phyloP scores from a whole-genome alignment of 1,140 invertebrate species.

The Ceratoteleas bidentatus region DNA sequence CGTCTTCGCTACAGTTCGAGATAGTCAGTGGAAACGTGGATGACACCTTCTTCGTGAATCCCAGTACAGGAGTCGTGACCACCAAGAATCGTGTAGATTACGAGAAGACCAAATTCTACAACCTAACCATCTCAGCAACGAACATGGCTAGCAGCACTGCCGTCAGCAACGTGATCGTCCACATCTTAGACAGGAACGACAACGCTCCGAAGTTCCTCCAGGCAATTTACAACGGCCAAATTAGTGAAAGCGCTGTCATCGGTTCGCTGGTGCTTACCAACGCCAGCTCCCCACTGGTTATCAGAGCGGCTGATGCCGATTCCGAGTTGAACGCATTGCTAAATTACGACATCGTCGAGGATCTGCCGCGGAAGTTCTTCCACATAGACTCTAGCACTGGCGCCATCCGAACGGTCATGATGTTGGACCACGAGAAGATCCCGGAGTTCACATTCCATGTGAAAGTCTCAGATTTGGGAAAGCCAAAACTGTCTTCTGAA shows the following conservation, averaged over 20 bases:
- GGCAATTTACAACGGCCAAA: slow-evolving; percentile 85
- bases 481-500: slow-evolving; percentile 89
- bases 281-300: slow-evolving; percentile 87
- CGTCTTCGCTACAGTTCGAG: slow-evolving; percentile 90
- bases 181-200: slow-evolving; percentile 92
- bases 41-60: slow-evolving; percentile 90
- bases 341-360: slow-evolving; percentile 92
- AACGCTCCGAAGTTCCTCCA: slow-evolving; percentile 90
- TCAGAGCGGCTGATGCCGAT: slow-evolving; percentile 90
- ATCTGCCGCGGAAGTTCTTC: slow-evolving; percentile 87
- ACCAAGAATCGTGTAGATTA: slow-evolving; percentile 89
- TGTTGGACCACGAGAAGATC: slow-evolving; percentile 91
- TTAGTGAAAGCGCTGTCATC: slow-evolving; percentile 87
- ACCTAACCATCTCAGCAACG: slow-evolving; percentile 90
- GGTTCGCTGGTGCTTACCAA: slow-evolving; percentile 88
- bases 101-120: slow-evolving; percentile 89
- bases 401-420: slow-evolving; percentile 89
- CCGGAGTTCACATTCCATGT: slow-evolving; percentile 89
- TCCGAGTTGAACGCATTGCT: slow-evolving; percentile 91
- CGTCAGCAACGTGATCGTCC: slow-evolving; percentile 86
- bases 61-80: slow-evolving; percentile 90
- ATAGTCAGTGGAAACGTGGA: slow-evolving; percentile 89
- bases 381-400: slow-evolving; percentile 94
- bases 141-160: slow-evolving; percentile 91
- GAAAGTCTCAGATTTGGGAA: slow-evolving; percentile 92